Percentiles rank a stretch among this genome's conserved stretches.
Conservation (phyloP, 2,113 vertebrate genomes). For the Hipposideros armiger region DNA sequence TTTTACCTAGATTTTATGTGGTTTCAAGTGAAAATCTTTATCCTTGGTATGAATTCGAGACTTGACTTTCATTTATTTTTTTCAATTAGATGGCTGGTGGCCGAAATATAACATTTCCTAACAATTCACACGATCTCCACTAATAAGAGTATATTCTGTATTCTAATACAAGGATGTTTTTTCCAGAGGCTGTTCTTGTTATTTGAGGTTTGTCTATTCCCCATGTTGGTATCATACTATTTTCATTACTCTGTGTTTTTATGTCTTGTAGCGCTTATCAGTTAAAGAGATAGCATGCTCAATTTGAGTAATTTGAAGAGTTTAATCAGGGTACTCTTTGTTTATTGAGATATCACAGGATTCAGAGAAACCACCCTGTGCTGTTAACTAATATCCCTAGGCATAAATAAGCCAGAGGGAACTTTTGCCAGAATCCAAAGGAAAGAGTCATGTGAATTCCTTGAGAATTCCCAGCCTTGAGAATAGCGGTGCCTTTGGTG, state of each 20-base stretch:
- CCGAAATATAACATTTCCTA: neutral
- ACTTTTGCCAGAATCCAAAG: neutral
- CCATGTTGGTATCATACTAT: neutral
- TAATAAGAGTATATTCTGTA: neutral
- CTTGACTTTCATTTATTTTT: neutral
- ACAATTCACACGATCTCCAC: neutral
- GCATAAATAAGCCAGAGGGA: neutral
- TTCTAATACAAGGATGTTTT: neutral
- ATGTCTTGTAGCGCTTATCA: neutral
- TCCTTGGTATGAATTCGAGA: neutral
- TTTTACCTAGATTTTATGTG: neutral
- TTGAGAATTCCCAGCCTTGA: neutral
- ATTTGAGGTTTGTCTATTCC: neutral
- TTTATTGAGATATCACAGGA: neutral
- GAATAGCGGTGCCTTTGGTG: neutral
- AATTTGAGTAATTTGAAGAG: neutral
- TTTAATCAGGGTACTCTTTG: neutral
- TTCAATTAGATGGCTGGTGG: neutral
- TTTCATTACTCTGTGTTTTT: constrained; percentile 30
- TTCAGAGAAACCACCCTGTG: neutral
- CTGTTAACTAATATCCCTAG: neutral
- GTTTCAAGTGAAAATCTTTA: neutral
- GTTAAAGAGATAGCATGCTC: neutral
- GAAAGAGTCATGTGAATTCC: neutral
- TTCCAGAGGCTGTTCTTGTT: neutral